Base-by-base conservation (phyloP, 2,797 vertebrate species). In the Sebastes itinus region DNA sequence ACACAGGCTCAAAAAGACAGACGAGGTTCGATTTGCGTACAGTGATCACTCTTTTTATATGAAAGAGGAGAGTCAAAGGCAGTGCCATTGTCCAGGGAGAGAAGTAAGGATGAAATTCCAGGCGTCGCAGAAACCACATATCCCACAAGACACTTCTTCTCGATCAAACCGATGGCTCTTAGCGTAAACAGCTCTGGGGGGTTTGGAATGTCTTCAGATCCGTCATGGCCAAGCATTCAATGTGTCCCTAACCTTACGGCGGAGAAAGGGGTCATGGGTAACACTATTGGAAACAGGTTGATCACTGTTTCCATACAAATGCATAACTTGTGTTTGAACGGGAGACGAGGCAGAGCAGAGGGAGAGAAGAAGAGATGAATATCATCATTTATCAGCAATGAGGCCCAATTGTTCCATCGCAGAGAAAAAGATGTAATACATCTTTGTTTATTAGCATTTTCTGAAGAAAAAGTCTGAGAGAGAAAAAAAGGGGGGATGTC, bases 191-290 rank as follows among this genome's bases (percentile, higher is more conserved):
- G 91, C 91, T 88, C 65, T 52, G 27, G 88, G 90, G 88, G 78
- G 71, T 84, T 79, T 23, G 87, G 91, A 93, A 95, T 89, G 90
- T 91, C 67, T 32, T 54, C 30, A 79, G 87, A 94, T 95, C 83
- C 77, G 93, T 94, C 93, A 91, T 22, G 70, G 69, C 61, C 30
- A 54, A 81, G 66, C 28, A 11, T 70, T 84, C 49, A 64, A 10
- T 89, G 92, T 92, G 93, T 87, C 84, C 79, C 72, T 89, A 87
- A 88, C 85, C 88, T 84, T 63, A 77, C 60, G 59, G 87, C 4
- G 3, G 77, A 77, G 76, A 60, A 64, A 79, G 54, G 82, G 83
- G 87, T 92, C 92, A 87, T 13, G 4, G 69, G 55, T 85, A 78
- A 77, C 27, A 12, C 55, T 80, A 86, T 82, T 87, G 87, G 78